Percentiles rank a stretch among this genome's conserved stretches.
phyloP scores from a whole-genome alignment of 2,113 vertebrate species.

The Pygoscelis adeliae region DNA sequence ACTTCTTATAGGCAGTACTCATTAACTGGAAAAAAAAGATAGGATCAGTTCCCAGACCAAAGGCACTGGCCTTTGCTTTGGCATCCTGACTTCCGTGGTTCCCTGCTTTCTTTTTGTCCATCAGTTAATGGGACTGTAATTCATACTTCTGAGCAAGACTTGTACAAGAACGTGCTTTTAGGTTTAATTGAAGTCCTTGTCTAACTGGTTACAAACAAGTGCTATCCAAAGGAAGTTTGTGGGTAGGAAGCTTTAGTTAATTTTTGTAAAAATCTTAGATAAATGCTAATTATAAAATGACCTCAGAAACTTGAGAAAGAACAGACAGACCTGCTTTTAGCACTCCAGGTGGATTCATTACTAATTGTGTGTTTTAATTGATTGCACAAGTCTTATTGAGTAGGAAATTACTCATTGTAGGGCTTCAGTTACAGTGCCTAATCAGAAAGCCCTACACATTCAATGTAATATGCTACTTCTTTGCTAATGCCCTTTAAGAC shows the following conservation, averaged over 20 bases:
- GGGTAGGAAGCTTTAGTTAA: conserved; percentile 18
- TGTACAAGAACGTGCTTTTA: not conserved
- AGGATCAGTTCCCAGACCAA: not conserved
- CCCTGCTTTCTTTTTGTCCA: not conserved
- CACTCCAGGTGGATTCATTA: conserved; percentile 48
- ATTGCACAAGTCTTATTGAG: not conserved
- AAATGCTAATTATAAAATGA: conserved; percentile 53
- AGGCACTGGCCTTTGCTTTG: not conserved
- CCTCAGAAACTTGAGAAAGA: conserved; percentile 54
- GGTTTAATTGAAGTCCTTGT: not conserved
- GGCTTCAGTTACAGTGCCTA: not conserved
- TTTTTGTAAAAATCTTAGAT: conserved; percentile 25
- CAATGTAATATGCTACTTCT: not conserved
- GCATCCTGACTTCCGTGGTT: not conserved
- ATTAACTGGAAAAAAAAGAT: not conserved
- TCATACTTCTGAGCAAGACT: not conserved
- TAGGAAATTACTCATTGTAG: conserved; percentile 19
- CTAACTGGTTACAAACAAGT: not conserved
- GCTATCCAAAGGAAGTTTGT: not conserved
- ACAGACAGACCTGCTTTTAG: conserved; percentile 49
- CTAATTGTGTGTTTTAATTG: conserved; percentile 41
- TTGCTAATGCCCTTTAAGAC: not conserved
- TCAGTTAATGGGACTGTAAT: not conserved
- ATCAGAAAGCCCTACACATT: not conserved
- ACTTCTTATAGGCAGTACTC: not conserved